phyloP scores from a whole-genome alignment of 2,113 vertebrate species.

The Rhabdornis inornatus region DNA sequence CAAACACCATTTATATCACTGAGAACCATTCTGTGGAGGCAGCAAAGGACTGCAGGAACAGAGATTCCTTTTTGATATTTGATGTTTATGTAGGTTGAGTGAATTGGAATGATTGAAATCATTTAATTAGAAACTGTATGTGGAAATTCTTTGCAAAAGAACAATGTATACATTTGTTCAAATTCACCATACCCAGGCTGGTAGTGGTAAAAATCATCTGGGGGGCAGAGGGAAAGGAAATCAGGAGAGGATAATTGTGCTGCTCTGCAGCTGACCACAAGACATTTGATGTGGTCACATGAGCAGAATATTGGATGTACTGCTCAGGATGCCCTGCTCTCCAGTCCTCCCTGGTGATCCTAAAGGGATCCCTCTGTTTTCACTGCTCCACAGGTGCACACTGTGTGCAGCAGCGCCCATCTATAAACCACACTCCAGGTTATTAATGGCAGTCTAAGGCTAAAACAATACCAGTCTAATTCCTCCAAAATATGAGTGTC shows the following conservation, averaged over 20 bases:
- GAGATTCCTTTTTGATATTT: conserved; percentile 13
- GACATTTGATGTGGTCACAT: neutral
- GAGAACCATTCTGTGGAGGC: conserved; percentile 1
- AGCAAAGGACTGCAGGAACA: neutral
- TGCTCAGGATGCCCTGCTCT: neutral
- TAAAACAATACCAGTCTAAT: neutral
- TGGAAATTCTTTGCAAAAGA: neutral
- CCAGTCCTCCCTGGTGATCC: neutral
- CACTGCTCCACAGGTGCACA: neutral
- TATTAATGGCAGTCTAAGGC: neutral
- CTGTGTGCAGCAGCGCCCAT: no score
- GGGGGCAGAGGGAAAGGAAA: neutral
- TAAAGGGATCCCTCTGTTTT: neutral
- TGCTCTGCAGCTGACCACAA: neutral
- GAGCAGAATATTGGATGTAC: neutral
- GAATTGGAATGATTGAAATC: neutral
- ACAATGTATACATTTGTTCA: neutral
- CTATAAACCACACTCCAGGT: neutral
- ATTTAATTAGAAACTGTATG: neutral
- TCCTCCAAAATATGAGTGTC: neutral
- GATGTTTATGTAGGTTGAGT: neutral
- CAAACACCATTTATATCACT: conserved; percentile 1
- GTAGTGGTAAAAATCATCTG: neutral
- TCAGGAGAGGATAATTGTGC: neutral
- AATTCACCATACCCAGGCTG: neutral